Percentiles rank a stretch among this genome's conserved stretches.
These are phyloP conservation scores for Epinotia demarniana DNA, from an alignment of 2,888 invertebrate genomes.

Conservation along the genomic window DNA sequence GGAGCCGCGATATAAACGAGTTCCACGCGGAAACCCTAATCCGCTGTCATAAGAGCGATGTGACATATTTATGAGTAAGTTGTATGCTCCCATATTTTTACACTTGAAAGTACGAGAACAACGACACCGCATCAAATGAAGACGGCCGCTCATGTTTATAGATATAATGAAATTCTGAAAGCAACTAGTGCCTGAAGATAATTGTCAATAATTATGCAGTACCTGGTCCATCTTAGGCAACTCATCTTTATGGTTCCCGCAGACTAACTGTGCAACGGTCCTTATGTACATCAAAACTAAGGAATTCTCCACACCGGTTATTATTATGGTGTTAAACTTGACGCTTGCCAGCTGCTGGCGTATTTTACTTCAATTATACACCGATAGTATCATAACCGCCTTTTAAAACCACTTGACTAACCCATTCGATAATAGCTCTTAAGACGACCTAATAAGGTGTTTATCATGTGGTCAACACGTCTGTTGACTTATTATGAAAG, in stretches of 20 bases:
- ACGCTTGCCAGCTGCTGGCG: conserved; percentile 30
- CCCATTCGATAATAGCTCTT: conserved; percentile 13
- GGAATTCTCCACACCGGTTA: conserved; percentile 23
- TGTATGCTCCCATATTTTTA: neutral
- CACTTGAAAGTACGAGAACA: neutral
- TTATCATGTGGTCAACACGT: neutral
- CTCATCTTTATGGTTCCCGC: conserved; percentile 58
- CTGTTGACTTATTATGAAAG: conserved; percentile 3
- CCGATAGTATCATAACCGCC: conserved; percentile 13
- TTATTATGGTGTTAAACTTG: conserved; percentile 37
- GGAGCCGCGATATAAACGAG: too few species aligned
- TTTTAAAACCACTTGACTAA: conserved; percentile 6
- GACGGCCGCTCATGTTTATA: conserved; percentile 42
- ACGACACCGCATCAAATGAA: conserved; percentile 22
- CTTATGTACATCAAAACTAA: conserved; percentile 45
- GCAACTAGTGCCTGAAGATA: conserved; percentile 62
- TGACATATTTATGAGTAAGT: too few species aligned
- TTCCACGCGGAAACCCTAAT: too few species aligned
- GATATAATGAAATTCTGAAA: conserved; percentile 59
- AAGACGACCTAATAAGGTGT: conserved; percentile 4
- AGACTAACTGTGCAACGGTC: conserved; percentile 35
- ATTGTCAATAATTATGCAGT: conserved; percentile 65
- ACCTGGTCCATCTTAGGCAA: conserved; percentile 57
- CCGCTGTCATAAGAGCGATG: neutral
- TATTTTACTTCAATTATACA: conserved; percentile 7